Conservation (phyloP, 2,113 vertebrate genomes). For the Meriones unguiculatus region DNA sequence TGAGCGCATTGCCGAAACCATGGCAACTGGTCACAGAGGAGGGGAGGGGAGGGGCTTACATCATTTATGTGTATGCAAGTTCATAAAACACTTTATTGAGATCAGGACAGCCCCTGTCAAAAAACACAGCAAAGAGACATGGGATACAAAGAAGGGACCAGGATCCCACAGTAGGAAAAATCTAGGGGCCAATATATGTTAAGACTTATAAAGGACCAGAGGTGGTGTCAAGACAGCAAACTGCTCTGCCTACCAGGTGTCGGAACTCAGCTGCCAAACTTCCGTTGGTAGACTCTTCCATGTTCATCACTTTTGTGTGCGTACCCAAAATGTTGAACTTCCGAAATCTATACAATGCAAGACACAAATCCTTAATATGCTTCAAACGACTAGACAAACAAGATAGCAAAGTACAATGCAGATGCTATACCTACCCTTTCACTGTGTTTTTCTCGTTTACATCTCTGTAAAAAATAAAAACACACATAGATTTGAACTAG, state of each 20-base stretch:
- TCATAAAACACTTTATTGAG: neutral
- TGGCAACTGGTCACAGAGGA: neutral
- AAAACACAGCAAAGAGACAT: neutral
- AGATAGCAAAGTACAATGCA: neutral
- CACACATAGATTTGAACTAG: neutral
- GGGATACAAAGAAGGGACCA: neutral
- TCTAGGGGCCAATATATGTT: accelerated
- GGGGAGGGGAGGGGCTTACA: no score
- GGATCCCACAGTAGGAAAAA: neutral
- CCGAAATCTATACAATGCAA: conserved; percentile 89
- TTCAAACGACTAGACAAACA: neutral
- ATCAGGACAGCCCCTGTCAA: accelerated
- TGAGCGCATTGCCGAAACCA: neutral
- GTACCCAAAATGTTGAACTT: conserved; percentile 99
- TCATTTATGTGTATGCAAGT: accelerated
- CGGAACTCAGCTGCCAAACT: conserved; percentile 97
- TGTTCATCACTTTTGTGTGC: conserved; percentile 98
- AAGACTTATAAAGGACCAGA: neutral
- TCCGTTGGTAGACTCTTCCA: conserved; percentile 98
- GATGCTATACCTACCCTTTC: conserved; percentile 91
- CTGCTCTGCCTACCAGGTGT: conserved; percentile 91
- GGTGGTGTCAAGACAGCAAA: neutral
- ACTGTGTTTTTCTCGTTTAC: conserved; percentile 93
- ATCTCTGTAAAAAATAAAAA: conserved; percentile 87
- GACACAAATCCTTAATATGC: neutral